Percentiles rank a stretch among this genome's conserved stretches.
These are phyloP conservation scores for Melanerpes aurifrons DNA, from an alignment of 2,113 vertebrate species.

Conservation along the genomic window DNA sequence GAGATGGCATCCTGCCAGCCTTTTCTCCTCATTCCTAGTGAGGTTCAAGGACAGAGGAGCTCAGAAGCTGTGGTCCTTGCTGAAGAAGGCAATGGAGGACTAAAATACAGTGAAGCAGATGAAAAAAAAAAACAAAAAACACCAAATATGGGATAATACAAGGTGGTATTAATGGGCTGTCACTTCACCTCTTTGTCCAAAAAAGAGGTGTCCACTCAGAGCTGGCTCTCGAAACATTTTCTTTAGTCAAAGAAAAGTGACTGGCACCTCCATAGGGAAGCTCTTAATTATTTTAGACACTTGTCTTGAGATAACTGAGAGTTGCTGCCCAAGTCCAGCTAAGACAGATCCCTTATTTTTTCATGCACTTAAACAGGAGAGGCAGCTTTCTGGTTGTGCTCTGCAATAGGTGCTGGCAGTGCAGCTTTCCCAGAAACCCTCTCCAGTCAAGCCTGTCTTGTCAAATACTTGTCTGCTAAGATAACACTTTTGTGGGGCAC, in stretches of 20 bases:
- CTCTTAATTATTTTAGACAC: not conserved
- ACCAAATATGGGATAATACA: not conserved
- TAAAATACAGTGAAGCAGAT: not conserved
- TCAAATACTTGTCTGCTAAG: not conserved
- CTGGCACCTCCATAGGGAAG: not conserved
- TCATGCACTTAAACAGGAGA: not conserved
- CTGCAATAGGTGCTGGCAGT: not conserved
- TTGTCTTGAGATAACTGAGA: not conserved
- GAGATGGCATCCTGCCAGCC: too few species aligned
- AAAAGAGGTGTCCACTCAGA: not conserved
- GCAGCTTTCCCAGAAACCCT: not conserved
- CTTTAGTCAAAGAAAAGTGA: not conserved
- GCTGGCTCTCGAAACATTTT: not conserved
- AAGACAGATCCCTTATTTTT: not conserved
- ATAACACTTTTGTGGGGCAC: not conserved
- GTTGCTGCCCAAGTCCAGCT: not conserved
- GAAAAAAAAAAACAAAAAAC: not conserved
- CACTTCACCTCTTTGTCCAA: not conserved
- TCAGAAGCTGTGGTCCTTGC: not conserved
- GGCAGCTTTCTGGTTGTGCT: not conserved
- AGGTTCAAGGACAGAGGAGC: not conserved
- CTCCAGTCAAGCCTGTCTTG: not conserved
- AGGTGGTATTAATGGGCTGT: not conserved
- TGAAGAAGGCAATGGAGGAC: not conserved
- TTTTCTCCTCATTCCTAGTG: not conserved